These are phyloP conservation scores for Bombyx mandarina DNA, from an alignment of 1,140 invertebrate species.

Conservation along the genomic window DNA sequence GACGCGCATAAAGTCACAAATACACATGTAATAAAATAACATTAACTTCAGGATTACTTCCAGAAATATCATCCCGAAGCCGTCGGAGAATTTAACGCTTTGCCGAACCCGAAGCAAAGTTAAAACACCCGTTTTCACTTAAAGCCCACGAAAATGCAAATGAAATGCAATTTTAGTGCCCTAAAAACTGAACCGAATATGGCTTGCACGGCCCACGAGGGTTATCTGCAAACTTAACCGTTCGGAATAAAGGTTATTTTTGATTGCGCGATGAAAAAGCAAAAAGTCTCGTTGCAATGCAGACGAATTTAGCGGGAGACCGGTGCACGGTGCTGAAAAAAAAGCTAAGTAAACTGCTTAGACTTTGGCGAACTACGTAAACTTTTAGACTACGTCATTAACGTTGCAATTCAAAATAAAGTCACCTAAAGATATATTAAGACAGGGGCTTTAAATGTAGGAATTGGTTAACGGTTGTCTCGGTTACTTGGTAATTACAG, in stretches of 20 bases:
- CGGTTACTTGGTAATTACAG: no score
- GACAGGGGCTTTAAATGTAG: no score
- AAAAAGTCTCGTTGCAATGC: slow-evolving; percentile 22
- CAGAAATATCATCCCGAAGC: slow-evolving; percentile 8
- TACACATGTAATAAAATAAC: background rate
- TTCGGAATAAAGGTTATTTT: slow-evolving; percentile 11
- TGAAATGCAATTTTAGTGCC: no score
- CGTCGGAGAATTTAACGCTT: slow-evolving; percentile 18
- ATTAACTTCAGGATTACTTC: slow-evolving; percentile 3
- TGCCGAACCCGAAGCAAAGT: slow-evolving; percentile 27
- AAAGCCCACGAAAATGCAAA: no score
- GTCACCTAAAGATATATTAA: no score
- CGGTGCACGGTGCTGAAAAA: slow-evolving; percentile 23
- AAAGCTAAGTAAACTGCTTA: slow-evolving; percentile 5
- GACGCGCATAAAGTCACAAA: no score
- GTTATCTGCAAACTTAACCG: no score
- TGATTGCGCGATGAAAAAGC: slow-evolving; percentile 16
- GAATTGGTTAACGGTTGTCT: no score
- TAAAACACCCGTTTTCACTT: slow-evolving; percentile 2
- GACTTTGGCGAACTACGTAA: slow-evolving; percentile 29
- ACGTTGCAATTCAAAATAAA: no score
- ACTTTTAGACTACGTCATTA: slow-evolving; percentile 7
- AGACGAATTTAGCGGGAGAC: slow-evolving; percentile 46
- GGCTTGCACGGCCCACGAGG: no score
- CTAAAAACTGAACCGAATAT: no score